Conservation (phyloP, 2,113 vertebrate species). For the Rhinoptilus africanus region DNA sequence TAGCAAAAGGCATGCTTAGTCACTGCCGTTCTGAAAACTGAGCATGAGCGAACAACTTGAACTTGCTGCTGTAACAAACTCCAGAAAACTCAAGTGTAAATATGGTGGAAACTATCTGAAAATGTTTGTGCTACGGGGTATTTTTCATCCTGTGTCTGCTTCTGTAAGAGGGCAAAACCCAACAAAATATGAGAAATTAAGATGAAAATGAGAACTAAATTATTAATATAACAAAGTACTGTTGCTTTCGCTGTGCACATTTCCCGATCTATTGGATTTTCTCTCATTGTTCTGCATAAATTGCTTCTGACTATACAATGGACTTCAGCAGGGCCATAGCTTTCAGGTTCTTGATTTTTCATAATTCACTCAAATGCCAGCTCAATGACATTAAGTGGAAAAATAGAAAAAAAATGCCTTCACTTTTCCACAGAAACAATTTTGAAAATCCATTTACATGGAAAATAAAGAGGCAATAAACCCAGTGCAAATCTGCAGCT, state of each 20-base stretch:
- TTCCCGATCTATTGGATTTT: conserved; percentile 58
- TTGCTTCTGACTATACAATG: conserved; percentile 51
- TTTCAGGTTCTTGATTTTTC: conserved; percentile 63
- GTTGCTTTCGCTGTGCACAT: conserved; percentile 25
- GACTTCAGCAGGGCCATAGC: conserved; percentile 29
- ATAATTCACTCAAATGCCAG: conserved; percentile 63
- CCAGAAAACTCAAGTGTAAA: background rate
- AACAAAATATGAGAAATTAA: conserved; percentile 48
- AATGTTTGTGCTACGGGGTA: background rate
- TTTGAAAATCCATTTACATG: conserved; percentile 69
- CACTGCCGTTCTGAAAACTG: background rate
- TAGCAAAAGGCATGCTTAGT: background rate
- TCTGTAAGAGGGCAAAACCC: background rate
- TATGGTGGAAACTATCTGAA: background rate
- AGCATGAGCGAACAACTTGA: background rate
- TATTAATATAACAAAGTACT: conserved; percentile 54
- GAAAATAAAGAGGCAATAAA: conserved; percentile 68
- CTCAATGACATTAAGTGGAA: conserved; percentile 67
- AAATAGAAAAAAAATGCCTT: conserved; percentile 58
- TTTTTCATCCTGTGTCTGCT: conserved; percentile 15
- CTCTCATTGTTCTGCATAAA: conserved; percentile 58
- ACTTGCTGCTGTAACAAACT: background rate
- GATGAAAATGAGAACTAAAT: conserved; percentile 60
- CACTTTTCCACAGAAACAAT: conserved; percentile 63
- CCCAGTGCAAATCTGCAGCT: conserved; percentile 37